Evolutionary conservation across 2,113 vertebrate species (phyloP), one percentile per base, ranked within the genome.

Genomic region (Calonectris borealis): DNA sequence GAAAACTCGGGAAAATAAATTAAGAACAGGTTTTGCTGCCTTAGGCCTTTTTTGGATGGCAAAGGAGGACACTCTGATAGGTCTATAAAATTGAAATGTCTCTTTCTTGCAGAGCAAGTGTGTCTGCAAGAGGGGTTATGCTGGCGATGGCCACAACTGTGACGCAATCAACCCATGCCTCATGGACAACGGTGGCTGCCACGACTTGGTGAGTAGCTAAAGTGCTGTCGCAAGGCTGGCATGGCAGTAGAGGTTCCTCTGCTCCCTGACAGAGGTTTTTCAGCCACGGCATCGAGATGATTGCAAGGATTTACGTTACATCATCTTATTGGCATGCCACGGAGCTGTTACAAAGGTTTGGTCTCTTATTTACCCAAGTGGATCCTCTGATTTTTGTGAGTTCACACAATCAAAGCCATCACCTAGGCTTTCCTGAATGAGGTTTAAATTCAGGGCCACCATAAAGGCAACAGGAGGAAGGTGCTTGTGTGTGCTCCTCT

Each of bases 171-270:
- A 99, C 95, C 99, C 98, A 3, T 99, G 99, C 93, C 58, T 95
- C 48, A 90, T 85, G 44, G 96, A 98, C 73, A 99, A 99, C 0
- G 99, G 99, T 25, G 99, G 99, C 94, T 99, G 99, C 94, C 99
- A 99, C 24, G 96, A 83, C 6, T 66, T 99, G 98, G 99, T 99
- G 95, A 98, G 98, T 94, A 80, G 11, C 24, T 42, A 1, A 68
- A 58, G 78, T 48, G 26, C 27, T 92, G 11, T 75, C 55, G 71
- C 46, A 65, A 61, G 64, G 29, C 65, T 83, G 34, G 11, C 46
- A 6, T 18, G 25, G 52, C 68, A 72, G 13, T 48, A 42, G 21
- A 60, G 44, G 14, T 58, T 94, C 31, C 22, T 87, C 42, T 86
- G 54, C 66, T 77, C 31, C 3, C 22, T 82, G 5, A 25, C 32